Conservation (phyloP, 2,113 vertebrate species). For the Sakesphorus luctuosus region DNA sequence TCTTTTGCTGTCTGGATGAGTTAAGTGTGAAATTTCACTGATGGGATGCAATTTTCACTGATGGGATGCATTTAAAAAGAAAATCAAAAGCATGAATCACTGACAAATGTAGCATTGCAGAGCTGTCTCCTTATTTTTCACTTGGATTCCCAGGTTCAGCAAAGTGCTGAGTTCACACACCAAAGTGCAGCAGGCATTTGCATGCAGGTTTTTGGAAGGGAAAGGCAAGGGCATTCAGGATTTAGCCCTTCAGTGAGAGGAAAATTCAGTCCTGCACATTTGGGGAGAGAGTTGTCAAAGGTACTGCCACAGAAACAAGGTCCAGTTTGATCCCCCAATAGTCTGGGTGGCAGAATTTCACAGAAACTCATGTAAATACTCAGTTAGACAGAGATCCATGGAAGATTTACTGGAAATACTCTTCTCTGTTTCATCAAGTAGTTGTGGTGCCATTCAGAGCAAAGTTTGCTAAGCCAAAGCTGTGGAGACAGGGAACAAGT, state of each 20-base stretch:
- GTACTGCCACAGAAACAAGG: neutral
- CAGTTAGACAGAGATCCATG: neutral
- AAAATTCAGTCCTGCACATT: neutral
- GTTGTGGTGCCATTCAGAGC: neutral
- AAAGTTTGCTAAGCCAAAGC: neutral
- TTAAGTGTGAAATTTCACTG: neutral
- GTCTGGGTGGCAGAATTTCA: neutral
- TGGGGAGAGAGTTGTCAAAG: neutral
- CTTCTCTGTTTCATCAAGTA: neutral
- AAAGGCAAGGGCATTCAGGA: neutral
- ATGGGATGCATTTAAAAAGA: neutral
- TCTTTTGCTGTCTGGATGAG: neutral
- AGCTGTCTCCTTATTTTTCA: neutral
- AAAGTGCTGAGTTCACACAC: neutral
- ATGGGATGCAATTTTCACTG: neutral
- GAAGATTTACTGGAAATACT: neutral
- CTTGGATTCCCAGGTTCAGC: neutral
- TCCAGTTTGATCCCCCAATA: neutral
- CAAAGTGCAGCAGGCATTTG: neutral
- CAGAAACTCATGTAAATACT: neutral
- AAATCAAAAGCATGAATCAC: neutral
- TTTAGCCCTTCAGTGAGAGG: neutral
- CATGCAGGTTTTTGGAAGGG: neutral
- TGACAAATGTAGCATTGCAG: neutral
- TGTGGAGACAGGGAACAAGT: neutral